Evolutionary conservation across 2,888 invertebrate genomes (phyloP).

Genomic region (Stegana nigrithorax): DNA sequence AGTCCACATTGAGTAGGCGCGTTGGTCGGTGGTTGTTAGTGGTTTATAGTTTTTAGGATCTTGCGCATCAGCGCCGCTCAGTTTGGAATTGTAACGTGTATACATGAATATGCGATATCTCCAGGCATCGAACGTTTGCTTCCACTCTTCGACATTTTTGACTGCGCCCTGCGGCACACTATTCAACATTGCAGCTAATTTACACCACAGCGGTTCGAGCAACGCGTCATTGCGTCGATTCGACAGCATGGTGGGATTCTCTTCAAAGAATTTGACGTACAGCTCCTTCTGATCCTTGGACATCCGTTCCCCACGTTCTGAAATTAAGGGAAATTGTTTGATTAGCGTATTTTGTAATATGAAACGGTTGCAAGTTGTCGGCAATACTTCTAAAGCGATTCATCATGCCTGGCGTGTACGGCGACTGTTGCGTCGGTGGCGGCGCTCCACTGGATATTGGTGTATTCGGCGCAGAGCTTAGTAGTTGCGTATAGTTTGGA

Average conservation of each 20-base stretch:
- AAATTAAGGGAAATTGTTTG: neutral
- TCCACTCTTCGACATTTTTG: constrained; percentile 65
- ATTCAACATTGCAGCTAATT: constrained; percentile 57
- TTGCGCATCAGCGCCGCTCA: constrained; percentile 59
- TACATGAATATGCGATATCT: constrained; percentile 65
- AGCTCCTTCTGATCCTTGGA: constrained; percentile 64
- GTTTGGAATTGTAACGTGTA: constrained; percentile 62
- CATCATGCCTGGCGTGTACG: constrained; percentile 56
- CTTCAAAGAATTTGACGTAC: constrained; percentile 63
- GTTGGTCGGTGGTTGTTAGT: constrained; percentile 61
- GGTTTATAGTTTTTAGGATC: constrained; percentile 64
- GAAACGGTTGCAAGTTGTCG: neutral
- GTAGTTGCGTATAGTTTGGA: constrained; percentile 43
- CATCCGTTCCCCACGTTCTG: constrained; percentile 64
- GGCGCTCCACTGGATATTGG: constrained; percentile 24
- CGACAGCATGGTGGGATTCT: constrained; percentile 62
- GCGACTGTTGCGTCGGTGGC: constrained; percentile 49
- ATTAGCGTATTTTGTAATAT: neutral
- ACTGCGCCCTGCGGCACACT: constrained; percentile 63
- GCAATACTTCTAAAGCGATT: constrained; percentile 59
- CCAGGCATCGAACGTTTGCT: constrained; percentile 65
- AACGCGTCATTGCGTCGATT: constrained; percentile 59
- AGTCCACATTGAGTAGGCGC: constrained; percentile 64
- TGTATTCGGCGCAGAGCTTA: constrained; percentile 6
- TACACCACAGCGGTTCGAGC: constrained; percentile 60